Evolutionary conservation across 2,797 vertebrate species (phyloP).

Genomic region (Eulemur coronatus): DNA sequence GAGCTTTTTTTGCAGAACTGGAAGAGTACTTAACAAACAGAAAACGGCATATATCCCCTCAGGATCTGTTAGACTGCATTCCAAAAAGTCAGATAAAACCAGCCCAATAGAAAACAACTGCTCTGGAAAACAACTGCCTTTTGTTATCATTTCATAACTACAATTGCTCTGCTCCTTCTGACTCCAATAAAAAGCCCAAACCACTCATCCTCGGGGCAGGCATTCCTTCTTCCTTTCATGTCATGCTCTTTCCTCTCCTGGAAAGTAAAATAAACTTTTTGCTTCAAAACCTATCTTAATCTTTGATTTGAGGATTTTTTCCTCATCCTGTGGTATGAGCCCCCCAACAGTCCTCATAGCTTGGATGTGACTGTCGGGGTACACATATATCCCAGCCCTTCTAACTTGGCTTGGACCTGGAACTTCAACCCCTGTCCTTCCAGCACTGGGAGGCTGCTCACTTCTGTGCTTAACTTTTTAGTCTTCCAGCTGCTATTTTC

Average conservation of each 20-base stretch:
- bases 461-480: not conserved
- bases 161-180: not conserved
- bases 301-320: not conserved
- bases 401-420: not conserved
- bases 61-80: not conserved
- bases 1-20: not conserved
- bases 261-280: not conserved
- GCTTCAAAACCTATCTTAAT: not conserved
- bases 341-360: not conserved
- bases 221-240: not conserved
- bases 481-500: not conserved
- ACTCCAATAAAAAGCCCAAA: not conserved
- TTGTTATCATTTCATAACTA: not conserved
- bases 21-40: not conserved
- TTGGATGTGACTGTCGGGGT: too few relatives aligned
- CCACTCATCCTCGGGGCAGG: not conserved
- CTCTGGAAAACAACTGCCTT: not conserved
- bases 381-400: not conserved
- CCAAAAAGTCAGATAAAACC: not conserved
- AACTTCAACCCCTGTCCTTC: not conserved
- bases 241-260: not conserved
- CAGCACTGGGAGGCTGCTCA: not conserved
- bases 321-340: not conserved
- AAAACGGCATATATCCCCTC: not conserved
- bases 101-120: not conserved